Conservation (phyloP, 2,888 invertebrate genomes). For the Drosophila melanosoma region DNA sequence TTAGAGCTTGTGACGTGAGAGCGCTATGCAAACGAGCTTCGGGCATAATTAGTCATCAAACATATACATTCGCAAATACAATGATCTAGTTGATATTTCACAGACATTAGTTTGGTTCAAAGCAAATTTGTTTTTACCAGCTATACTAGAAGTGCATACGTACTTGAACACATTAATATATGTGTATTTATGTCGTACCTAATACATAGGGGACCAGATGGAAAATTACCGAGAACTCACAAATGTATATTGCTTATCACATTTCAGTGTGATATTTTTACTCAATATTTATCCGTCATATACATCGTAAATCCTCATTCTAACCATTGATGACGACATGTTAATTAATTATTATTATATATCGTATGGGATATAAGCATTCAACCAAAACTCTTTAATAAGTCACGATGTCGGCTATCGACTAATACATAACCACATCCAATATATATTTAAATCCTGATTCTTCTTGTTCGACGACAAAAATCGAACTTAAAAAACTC, state of each 20-base stretch:
- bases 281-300: conserved; percentile 24
- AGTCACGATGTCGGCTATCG: neutral
- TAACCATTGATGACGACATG: conserved; percentile 24
- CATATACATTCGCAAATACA: neutral
- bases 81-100: neutral
- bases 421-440: neutral
- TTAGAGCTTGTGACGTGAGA: neutral
- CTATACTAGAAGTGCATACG: neutral
- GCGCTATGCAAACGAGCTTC: neutral
- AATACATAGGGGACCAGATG: too few relatives aligned
- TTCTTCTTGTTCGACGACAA: neutral
- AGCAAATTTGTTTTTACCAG: neutral
- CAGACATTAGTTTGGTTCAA: neutral
- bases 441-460: neutral
- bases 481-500: neutral
- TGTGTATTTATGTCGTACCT: neutral
- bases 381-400: neutral
- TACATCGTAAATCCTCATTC: conserved; percentile 12
- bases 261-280: conserved; percentile 33
- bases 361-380: neutral
- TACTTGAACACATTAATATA: neutral
- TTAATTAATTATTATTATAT: neutral
- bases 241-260: conserved; percentile 23
- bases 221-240: conserved; percentile 11
- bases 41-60: neutral